A percentile compares a stretch with the other conserved stretches of the same genome.
Evolutionary conservation across 2,888 invertebrate species (phyloP).

Genomic region (Thera obeliscata): DNA sequence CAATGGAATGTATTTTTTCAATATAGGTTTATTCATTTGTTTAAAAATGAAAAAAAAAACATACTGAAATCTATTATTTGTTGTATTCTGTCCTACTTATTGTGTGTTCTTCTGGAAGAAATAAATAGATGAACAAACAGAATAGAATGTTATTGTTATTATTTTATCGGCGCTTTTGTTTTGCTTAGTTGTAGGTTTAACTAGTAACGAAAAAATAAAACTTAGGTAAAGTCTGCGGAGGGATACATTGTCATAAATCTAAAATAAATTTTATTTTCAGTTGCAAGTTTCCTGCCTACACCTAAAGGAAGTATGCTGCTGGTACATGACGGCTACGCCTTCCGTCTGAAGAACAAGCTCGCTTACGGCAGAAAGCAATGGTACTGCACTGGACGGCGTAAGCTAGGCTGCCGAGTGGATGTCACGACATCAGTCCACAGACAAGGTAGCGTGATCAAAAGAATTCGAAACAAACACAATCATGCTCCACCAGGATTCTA

Average conservation of each 20-base stretch:
- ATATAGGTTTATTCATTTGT: no score
- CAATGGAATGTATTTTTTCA: no score
- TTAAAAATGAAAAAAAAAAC: no score
- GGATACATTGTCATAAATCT: background rate
- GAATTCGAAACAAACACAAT: constrained; percentile 70
- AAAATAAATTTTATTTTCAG: constrained; percentile 56
- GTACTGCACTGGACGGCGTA: constrained; percentile 73
- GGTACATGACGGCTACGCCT: constrained; percentile 73
- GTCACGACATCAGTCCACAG: constrained; percentile 65
- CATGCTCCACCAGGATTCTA: constrained; percentile 74
- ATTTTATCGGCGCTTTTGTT: no score
- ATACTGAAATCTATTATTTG: no score
- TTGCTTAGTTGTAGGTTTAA: no score
- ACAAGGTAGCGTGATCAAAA: constrained; percentile 61
- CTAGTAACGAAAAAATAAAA: no score
- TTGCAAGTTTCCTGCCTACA: constrained; percentile 73
- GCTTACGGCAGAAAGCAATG: constrained; percentile 79
- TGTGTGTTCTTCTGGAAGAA: no score
- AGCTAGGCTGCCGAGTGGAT: constrained; percentile 74
- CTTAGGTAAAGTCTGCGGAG: no score
- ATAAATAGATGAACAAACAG: no score
- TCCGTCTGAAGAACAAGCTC: constrained; percentile 73
- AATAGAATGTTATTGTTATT: no score
- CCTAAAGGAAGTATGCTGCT: constrained; percentile 71
- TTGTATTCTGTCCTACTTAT: no score